A percentile compares a stretch with the other conserved stretches of the same genome.
Evolutionary conservation across 2,797 vertebrate genomes (phyloP).

Genomic region (Eulemur mongoz): DNA sequence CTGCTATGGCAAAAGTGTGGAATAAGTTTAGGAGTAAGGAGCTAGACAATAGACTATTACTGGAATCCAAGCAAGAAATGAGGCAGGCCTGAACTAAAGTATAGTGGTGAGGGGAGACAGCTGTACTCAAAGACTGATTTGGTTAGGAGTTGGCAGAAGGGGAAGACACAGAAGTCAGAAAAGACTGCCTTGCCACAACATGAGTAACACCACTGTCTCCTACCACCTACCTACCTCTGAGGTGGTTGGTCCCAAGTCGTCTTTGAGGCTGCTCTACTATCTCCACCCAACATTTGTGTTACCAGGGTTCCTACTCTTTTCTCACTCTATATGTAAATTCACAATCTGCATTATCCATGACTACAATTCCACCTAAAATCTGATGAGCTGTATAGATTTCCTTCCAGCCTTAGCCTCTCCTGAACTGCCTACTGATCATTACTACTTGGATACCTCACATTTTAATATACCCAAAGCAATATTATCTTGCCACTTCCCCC

Average conservation of each 20-base stretch:
- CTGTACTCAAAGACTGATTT: not conserved
- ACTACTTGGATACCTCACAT: not conserved
- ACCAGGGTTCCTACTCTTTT: not conserved
- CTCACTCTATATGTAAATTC: not conserved
- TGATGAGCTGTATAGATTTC: not conserved
- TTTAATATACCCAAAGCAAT: not conserved
- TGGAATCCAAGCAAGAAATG: not conserved
- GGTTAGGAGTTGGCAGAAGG: not conserved
- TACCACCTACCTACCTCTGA: not conserved
- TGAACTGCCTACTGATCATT: not conserved
- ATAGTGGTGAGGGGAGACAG: not conserved
- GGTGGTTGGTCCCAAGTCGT: not conserved
- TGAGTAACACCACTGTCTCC: not conserved
- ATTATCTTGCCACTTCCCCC: not conserved
- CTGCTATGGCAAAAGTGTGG: not conserved
- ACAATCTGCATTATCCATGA: not conserved
- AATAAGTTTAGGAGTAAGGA: not conserved
- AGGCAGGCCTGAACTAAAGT: not conserved
- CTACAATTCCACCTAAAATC: not conserved
- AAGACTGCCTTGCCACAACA: not conserved
- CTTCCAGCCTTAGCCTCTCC: not conserved
- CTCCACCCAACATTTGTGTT: accelerated
- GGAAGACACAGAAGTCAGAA: not conserved
- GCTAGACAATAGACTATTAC: not conserved
- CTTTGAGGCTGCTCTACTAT: not conserved